phyloP scores from a whole-genome alignment of 2,797 vertebrate species.

The Hyperoplus immaculatus region DNA sequence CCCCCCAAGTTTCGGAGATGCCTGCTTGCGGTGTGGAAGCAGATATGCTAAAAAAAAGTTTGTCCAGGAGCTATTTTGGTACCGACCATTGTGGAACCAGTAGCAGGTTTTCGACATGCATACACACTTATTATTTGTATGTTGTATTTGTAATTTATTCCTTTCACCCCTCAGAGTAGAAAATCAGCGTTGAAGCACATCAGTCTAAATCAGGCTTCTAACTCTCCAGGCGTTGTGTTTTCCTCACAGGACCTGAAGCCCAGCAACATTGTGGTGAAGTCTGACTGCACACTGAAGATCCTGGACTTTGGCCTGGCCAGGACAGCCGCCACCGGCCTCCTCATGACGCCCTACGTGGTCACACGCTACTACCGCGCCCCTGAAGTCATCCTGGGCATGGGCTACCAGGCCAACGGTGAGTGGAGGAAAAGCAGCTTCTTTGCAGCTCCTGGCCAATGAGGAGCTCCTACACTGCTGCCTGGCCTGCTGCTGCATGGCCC shows the following conservation, averaged over 20 bases:
- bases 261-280: constrained; percentile 99
- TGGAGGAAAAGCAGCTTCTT: constrained; percentile 30
- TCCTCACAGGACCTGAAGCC: constrained; percentile 94
- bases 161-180: background rate
- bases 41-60: too few relatives aligned
- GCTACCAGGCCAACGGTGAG: constrained; percentile 99
- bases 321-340: constrained; percentile 97
- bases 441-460: constrained; percentile 34
- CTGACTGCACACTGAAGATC: constrained; percentile 99
- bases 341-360: constrained; percentile 99
- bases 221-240: background rate
- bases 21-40: too few relatives aligned
- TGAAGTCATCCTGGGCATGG: constrained; percentile 98
- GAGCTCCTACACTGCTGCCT: constrained; percentile 53
- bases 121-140: too few relatives aligned
- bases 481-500: constrained; percentile 73
- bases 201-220: background rate
- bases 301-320: constrained; percentile 97
- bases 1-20: too few relatives aligned
- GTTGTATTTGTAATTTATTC: background rate
- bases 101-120: too few relatives aligned
- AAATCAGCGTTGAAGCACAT: too few relatives aligned
- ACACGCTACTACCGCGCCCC: constrained; percentile 98
- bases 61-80: too few relatives aligned
- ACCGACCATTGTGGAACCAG: too few relatives aligned